A percentile compares a stretch with the other conserved stretches of the same genome.
Evolutionary conservation across 2,797 vertebrate species (phyloP).

Genomic region (Melanitta fusca): DNA sequence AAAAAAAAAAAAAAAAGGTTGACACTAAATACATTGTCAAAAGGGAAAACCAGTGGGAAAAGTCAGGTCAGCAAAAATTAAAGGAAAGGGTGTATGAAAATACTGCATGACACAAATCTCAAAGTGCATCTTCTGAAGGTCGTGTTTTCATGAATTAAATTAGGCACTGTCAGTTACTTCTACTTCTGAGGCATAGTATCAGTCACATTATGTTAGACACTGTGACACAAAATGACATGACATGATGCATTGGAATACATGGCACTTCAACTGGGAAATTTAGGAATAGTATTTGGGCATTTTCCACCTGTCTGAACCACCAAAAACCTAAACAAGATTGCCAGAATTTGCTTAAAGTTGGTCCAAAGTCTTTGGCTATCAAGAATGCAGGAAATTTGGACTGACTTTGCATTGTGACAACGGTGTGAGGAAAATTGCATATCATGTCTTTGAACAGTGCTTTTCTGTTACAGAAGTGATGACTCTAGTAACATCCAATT

Average conservation of each 20-base stretch:
- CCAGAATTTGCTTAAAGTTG: neutral
- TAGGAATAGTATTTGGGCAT: neutral
- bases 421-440: neutral
- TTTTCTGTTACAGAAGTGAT: neutral
- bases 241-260: neutral
- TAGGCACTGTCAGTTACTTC: constrained; percentile 56
- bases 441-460: neutral
- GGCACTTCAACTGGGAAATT: neutral
- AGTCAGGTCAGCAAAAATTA: neutral
- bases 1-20: too few species aligned
- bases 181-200: constrained; percentile 38
- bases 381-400: neutral
- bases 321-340: neutral
- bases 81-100: neutral
- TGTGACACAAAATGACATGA: constrained; percentile 35
- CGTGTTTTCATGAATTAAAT: constrained; percentile 60
- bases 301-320: constrained; percentile 13
- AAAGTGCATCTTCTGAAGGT: constrained; percentile 51
- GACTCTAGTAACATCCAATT: neutral
- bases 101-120: neutral
- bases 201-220: constrained; percentile 52
- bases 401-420: neutral
- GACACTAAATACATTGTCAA: neutral
- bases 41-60: neutral
- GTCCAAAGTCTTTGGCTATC: neutral